A percentile compares a stretch with the other conserved stretches of the same genome.
phyloP scores from a whole-genome alignment of 2,797 vertebrate genomes.

The Acanthurus lineatus region DNA sequence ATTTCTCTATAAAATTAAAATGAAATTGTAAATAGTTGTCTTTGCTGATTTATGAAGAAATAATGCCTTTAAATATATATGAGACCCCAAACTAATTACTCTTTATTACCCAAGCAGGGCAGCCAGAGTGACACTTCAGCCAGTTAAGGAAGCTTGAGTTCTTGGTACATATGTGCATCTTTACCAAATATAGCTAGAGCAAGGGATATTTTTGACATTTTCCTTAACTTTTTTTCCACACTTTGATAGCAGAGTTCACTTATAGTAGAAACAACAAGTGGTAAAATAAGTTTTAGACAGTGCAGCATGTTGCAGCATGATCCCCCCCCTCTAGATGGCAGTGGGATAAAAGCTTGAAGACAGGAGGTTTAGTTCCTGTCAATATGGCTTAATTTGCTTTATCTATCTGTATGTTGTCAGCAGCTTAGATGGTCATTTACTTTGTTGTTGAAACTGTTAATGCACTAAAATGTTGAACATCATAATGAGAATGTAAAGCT shows the following conservation, averaged over 20 bases:
- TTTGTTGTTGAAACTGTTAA: slow-evolving; percentile 21
- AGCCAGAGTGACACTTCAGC: too few species aligned
- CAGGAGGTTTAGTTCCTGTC: slow-evolving; percentile 2
- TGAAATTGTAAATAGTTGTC: too few species aligned
- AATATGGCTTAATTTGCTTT: slow-evolving; percentile 43
- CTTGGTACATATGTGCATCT: too few species aligned
- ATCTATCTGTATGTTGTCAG: slow-evolving; percentile 19
- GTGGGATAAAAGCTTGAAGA: slow-evolving; percentile 35
- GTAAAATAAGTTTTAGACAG: neutral
- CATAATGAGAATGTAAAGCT: slow-evolving; percentile 15
- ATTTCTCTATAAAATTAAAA: too few species aligned
- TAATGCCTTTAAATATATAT: too few species aligned
- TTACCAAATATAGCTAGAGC: too few species aligned
- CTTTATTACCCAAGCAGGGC: too few species aligned
- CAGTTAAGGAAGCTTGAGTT: too few species aligned
- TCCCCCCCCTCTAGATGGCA: slow-evolving; percentile 70
- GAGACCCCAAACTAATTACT: too few species aligned
- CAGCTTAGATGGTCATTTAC: slow-evolving; percentile 33
- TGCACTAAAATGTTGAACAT: slow-evolving; percentile 8
- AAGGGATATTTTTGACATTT: too few species aligned
- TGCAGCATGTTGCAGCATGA: slow-evolving; percentile 13
- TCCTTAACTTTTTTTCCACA: neutral
- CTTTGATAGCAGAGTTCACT: neutral
- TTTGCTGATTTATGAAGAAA: too few species aligned
- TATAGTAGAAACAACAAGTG: neutral